Conservation (phyloP, 1,140 invertebrate genomes). For the Atta cephalotes region DNA sequence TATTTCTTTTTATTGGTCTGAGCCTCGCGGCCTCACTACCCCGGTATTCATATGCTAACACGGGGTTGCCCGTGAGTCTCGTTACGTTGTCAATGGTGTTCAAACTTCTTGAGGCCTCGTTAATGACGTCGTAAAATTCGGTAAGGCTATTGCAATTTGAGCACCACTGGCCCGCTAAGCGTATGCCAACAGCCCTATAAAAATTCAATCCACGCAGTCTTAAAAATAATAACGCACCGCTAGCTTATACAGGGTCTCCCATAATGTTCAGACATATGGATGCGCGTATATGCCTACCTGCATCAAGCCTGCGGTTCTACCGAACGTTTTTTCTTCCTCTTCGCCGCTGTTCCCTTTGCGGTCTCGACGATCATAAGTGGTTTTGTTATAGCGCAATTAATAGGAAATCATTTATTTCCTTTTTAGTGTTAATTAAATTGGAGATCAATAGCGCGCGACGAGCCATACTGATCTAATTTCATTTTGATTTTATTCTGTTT, state of each 20-base stretch:
- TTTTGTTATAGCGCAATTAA: conserved; percentile 57
- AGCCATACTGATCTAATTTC: neutral
- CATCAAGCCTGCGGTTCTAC: conserved; percentile 55
- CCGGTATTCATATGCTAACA: conserved; percentile 80
- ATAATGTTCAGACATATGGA: conserved; percentile 68
- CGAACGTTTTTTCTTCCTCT: conserved; percentile 45
- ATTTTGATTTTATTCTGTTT: neutral
- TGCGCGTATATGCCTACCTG: conserved; percentile 56
- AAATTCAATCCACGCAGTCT: conserved; percentile 78
- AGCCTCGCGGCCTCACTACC: conserved; percentile 67
- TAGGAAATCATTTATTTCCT: conserved; percentile 29
- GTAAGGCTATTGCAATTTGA: conserved; percentile 57
- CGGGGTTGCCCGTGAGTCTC: conserved; percentile 71
- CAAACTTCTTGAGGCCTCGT: conserved; percentile 60
- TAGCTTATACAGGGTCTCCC: conserved; percentile 68
- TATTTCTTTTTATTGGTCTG: conserved; percentile 76
- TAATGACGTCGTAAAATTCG: conserved; percentile 74
- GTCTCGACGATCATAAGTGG: conserved; percentile 29
- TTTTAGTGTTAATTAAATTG: conserved; percentile 32
- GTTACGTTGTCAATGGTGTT: conserved; percentile 70
- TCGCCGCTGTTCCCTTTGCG: conserved; percentile 29
- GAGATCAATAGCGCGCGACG: neutral
- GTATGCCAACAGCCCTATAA: conserved; percentile 77
- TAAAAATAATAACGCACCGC: conserved; percentile 79
- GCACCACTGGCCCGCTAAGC: conserved; percentile 72